Percentiles rank a stretch among this genome's conserved stretches.
phyloP scores from a whole-genome alignment of 2,888 invertebrate species.

The Synergus gifuensis region DNA sequence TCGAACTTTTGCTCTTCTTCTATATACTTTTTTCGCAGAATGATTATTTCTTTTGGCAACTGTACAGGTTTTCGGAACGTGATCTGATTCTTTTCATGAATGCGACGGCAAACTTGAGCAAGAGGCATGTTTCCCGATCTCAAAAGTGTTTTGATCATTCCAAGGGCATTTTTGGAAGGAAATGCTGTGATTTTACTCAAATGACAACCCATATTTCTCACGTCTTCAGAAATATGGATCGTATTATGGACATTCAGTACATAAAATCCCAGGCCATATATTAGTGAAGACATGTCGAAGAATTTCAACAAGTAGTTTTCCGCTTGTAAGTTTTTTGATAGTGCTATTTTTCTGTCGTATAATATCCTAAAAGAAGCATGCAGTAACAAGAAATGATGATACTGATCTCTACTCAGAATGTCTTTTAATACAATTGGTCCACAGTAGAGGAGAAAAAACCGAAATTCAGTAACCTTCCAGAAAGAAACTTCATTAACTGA shows the following conservation, averaged over 20 bases:
- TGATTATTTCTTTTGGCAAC: no score
- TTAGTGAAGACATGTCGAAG: no score
- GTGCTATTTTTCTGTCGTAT: constrained; percentile 16
- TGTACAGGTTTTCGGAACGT: no score
- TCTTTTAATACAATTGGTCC: constrained; percentile 56
- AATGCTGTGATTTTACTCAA: constrained; percentile 49
- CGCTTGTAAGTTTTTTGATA: constrained; percentile 50
- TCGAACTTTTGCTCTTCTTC: no score
- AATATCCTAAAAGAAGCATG: constrained; percentile 56
- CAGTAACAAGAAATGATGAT: constrained; percentile 58
- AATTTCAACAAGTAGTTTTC: constrained; percentile 58
- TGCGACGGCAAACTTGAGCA: constrained; percentile 53
- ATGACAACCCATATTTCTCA: constrained; percentile 44
- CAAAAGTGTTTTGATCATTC: constrained; percentile 49
- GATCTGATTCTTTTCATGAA: constrained; percentile 38
- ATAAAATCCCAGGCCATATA: constrained; percentile 60
- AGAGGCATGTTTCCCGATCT: constrained; percentile 51
- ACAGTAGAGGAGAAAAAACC: no score
- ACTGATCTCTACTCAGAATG: constrained; percentile 47
- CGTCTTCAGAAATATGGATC: constrained; percentile 54
- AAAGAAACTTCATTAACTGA: constrained; percentile 44
- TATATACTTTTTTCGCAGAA: no score
- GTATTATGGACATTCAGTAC: constrained; percentile 66
- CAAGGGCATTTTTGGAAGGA: constrained; percentile 54
- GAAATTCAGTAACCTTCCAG: constrained; percentile 61